phyloP scores from a whole-genome alignment of 2,113 vertebrate species.

The Piprites chloris region DNA sequence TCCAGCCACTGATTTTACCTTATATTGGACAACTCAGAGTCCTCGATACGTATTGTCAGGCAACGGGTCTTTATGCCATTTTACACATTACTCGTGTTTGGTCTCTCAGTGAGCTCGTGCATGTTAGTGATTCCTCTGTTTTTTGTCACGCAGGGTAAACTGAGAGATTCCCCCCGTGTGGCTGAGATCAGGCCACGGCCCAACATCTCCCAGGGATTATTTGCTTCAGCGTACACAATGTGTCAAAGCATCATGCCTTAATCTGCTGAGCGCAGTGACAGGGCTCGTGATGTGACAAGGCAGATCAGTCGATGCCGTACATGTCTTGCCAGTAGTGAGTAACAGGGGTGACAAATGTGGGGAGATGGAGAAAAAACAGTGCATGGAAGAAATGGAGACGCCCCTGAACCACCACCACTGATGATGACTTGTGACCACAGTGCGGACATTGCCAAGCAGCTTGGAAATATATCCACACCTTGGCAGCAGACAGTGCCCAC shows the following conservation, averaged over 20 bases:
- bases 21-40: background rate
- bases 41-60: background rate
- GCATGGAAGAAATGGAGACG: background rate
- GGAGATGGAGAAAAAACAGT: background rate
- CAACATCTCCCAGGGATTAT: background rate
- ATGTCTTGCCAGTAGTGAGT: background rate
- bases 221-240: background rate
- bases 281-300: background rate
- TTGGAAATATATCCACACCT: background rate
- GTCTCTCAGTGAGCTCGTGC: background rate
- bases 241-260: background rate
- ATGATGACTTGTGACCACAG: background rate
- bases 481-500: background rate
- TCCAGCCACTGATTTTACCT: background rate
- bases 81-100: fast-evolving
- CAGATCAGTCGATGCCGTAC: background rate
- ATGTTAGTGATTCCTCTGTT: background rate
- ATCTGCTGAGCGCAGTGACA: background rate
- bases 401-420: background rate
- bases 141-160: background rate
- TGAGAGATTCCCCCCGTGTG: fast-evolving
- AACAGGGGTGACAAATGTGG: background rate
- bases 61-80: fast-evolving
- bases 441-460: background rate
- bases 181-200: background rate